Evolutionary conservation across 2,888 invertebrate genomes (phyloP), one percentile per base, ranked within the genome.

Genomic region (Tetragnatha montana): DNA sequence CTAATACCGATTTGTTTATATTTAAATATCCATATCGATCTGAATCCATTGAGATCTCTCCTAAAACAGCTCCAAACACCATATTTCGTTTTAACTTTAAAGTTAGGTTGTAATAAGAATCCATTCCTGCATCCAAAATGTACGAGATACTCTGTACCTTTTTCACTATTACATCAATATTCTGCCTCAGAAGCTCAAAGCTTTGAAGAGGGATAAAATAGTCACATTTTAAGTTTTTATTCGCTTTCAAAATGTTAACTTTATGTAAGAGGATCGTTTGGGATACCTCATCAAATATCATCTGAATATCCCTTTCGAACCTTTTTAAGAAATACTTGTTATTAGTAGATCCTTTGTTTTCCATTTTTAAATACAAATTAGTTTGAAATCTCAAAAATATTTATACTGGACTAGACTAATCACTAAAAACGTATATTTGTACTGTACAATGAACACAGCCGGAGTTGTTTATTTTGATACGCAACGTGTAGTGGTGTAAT

Each of bases 231-330:
- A 81, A 81, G 81, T 84, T 81, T 12, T 85, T 70, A 47, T 49
- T 89, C 14, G 84, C 89, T 47, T 81, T 83, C 22, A 73, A 79
- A 47, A 88, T 78, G 19, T 73, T 88, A 14, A 88, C 68, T 35
- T 68, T 47, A 19, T 75, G 35, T 3, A 2, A 22, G 4, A 74
- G 22, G 1, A 88, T n/a, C 6, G 17, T 50, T 6, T 8, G 19
- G 71, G 76, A 71, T 50, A 82, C 78, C n/a, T 78, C 35, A 60
- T 86, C 68, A n/a, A 89, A 89, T 3, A 86, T 49, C 12, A 19
- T 10, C 60, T 89, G 89, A 71, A 89, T 50, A 17, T 85, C 89
- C 19, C 68, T 81, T 89, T 89, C 81, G 47, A 89, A 70, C 70
- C 76, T 70, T 19, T 47, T 22, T 14, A 85, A 80, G 60, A 78